Evolutionary conservation across 2,888 invertebrate species (phyloP), one percentile per base, ranked within the genome.

Genomic region (Notodonta dromedarius): DNA sequence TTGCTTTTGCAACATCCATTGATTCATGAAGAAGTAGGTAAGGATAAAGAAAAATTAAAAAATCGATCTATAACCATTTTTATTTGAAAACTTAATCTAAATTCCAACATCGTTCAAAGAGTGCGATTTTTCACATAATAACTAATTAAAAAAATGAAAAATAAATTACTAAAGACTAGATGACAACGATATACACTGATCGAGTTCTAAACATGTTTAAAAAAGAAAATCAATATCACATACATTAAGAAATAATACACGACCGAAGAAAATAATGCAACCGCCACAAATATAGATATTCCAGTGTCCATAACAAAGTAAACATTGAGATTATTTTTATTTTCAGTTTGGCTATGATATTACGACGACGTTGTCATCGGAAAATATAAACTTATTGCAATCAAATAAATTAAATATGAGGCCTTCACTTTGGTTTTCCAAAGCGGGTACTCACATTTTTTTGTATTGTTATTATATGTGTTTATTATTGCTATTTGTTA

Each of bases 141-240:
- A 70, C 59, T 67, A 62, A 69, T 60, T 57, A 63, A 65, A 66
- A 75, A 74, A 75, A 80, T 82, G 77, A 80, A 84, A 82, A 89
- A 90, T 89, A 90, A 91, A 86, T 90, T 85, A 89, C 84, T 88
- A 91, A 84, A 87, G 92, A 92, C 92, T 92, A 92, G 92, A 91
- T 75, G 84, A 82, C 80, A 85, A 88, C 84, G 81, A 84, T 87
- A 77, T 88, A 89, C 87, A 87, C 52, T 67, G 80, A 83, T 83
- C 80, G 78, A 81, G 78, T 71, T 72, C 66, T 70, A 76, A 76
- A 82, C 73, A 76, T 66, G 6, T n/a, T 11, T 60, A 58, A 78
- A 78, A 78, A 70, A 74, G 74, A 75, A 77, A 71, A 68, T 60
- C 67, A 62, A 74, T 85, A 83, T 84, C 84, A 84, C 83, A 82